These are phyloP conservation scores for Diphyllodes magnificus DNA, from an alignment of 2,113 vertebrate genomes.

Conservation along the genomic window DNA sequence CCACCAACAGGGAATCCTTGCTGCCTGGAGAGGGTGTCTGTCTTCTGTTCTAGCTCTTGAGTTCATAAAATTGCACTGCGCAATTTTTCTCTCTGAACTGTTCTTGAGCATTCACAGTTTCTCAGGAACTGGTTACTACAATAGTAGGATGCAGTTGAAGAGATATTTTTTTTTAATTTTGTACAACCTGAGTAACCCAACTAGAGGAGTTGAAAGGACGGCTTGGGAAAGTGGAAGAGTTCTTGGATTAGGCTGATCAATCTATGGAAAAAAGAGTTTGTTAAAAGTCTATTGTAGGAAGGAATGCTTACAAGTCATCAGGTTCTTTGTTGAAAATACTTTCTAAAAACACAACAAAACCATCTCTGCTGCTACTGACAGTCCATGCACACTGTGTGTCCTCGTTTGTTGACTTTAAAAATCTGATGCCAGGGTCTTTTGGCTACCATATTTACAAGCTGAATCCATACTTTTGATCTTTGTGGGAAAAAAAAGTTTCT, in stretches of 20 bases:
- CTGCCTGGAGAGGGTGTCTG: not conserved
- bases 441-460: not conserved
- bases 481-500: not conserved
- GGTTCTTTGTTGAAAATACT: not conserved
- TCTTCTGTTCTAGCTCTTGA: not conserved
- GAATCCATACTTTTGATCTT: not conserved
- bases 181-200: not conserved
- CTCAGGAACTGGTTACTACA: not conserved
- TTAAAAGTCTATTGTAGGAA: not conserved
- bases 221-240: not conserved
- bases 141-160: not conserved
- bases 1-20: not conserved
- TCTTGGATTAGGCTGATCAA: not conserved
- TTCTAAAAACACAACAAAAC: not conserved
- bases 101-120: not conserved
- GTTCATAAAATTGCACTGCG: not conserved
- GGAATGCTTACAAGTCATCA: not conserved
- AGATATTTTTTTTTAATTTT: not conserved
- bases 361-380: not conserved
- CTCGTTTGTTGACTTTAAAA: not conserved
- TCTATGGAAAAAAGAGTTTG: not conserved
- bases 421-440: not conserved
- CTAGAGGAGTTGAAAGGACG: not conserved
- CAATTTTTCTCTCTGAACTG: not conserved
- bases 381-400: not conserved